Conservation (phyloP, 2,113 vertebrate species). For the Trachemys scripta region DNA sequence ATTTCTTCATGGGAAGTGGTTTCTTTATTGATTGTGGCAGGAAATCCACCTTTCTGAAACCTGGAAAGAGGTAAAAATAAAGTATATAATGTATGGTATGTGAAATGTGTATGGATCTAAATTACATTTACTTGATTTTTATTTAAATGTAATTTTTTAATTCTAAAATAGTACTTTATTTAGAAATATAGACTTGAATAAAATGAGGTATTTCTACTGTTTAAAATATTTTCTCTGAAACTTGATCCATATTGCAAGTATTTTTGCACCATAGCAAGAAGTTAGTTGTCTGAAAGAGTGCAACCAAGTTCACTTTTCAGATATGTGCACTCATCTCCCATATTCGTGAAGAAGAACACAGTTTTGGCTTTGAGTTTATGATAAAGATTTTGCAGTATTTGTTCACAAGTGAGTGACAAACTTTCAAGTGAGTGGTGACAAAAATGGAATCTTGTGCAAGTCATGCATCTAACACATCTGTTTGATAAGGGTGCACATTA, state of each 20-base stretch:
- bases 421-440: not conserved
- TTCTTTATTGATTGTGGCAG: not conserved
- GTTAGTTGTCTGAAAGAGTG: not conserved
- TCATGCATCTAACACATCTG: not conserved
- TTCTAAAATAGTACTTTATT: not conserved
- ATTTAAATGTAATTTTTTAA: not conserved
- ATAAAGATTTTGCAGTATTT: not conserved
- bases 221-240: not conserved
- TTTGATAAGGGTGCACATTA: not conserved
- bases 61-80: not conserved
- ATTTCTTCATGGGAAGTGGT: not conserved
- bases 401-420: not conserved
- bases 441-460: not conserved
- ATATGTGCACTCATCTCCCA: not conserved
- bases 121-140: not conserved
- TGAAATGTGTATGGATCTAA: not conserved
- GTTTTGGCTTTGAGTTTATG: not conserved
- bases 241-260: not conserved
- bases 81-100: not conserved
- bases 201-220: not conserved
- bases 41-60: not conserved
- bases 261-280: fast-evolving
- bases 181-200: not conserved
- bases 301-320: not conserved
- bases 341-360: not conserved